Evolutionary conservation across 2,797 vertebrate species (phyloP), one percentile per base, ranked within the genome.

Genomic region (Lepus townsendii): DNA sequence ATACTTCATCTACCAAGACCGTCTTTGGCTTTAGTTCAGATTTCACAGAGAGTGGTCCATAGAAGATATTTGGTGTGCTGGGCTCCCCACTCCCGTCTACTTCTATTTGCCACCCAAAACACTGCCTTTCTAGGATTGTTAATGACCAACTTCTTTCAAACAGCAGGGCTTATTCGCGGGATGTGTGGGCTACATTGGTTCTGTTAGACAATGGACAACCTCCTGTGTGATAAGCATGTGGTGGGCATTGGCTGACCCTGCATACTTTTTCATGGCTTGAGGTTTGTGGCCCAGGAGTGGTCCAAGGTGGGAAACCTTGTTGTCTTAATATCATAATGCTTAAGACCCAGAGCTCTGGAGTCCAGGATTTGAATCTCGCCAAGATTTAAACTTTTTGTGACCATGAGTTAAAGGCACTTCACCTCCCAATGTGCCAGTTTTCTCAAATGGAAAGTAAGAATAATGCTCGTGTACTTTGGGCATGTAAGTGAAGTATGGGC

Each of bases 311-410:
- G 60, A 80, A 79, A 26, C 32, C 38, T 20, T 79, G 17, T 68
- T 85, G 86, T 35, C 52, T 69, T 93, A 42, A 13, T 79, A 69
- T 57, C 13, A 9, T 26, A 54, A 50, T 85, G 47, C 60, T 82
- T 76, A 71, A 79, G 82, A 92, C 27, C 13, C 35, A 85, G 69
- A 80, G 52, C 66, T 83, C 16, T 76, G 69, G 52, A 75, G 42
- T 84, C 24, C 26, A 91, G 50, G 12, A 30, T 83, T 94, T 95
- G 63, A 95, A 83, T 96, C 69, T 71, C 7, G 17, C 38, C 62
- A 72, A 26, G 8, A 84, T 30, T 89, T 62, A 95, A 10, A 20
- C 35, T 47, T 90, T 88, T 76, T 88, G 57, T 97, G 69, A 95
- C 27, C 24, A 17, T 22, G 20, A 12, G 7, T 68, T 16, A 57